A percentile compares a stretch with the other conserved stretches of the same genome.
Evolutionary conservation across 2,797 vertebrate genomes (phyloP).

Genomic region (Silurus aristotelis): DNA sequence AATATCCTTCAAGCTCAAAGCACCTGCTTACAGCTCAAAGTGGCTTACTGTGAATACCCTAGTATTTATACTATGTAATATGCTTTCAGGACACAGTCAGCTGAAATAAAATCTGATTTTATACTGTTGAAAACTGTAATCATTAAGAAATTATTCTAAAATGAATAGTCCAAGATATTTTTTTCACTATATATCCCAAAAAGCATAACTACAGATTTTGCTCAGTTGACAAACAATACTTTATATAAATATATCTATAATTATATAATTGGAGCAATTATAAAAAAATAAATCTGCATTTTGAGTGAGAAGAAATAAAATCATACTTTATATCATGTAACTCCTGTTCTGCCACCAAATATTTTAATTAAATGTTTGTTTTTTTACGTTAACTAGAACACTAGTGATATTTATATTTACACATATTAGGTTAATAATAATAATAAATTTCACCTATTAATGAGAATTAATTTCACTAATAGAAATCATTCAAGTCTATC

Average conservation of each 20-base stretch:
- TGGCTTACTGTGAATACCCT: not conserved
- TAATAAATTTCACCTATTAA: too few species aligned
- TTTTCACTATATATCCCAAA: not conserved
- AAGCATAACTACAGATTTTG: not conserved
- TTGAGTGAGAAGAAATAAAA: not conserved
- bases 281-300: not conserved
- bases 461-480: too few species aligned
- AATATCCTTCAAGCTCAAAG: not conserved
- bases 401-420: not conserved
- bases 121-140: not conserved
- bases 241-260: too few species aligned
- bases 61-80: not conserved
- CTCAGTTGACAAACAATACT: not conserved
- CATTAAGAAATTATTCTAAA: not conserved
- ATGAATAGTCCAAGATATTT: not conserved
- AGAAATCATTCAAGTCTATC: too few species aligned
- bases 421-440: too few species aligned
- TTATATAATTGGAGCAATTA: not conserved
- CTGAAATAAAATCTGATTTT: not conserved
- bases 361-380: not conserved
- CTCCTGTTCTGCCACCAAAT: not conserved
- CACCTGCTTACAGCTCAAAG: slow-evolving; percentile 9
- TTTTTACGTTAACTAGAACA: not conserved
- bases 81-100: not conserved
- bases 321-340: not conserved